Evolutionary conservation across 2,888 invertebrate species (phyloP), one percentile per base, ranked within the genome.

Genomic region (Hydriomena furcata): DNA sequence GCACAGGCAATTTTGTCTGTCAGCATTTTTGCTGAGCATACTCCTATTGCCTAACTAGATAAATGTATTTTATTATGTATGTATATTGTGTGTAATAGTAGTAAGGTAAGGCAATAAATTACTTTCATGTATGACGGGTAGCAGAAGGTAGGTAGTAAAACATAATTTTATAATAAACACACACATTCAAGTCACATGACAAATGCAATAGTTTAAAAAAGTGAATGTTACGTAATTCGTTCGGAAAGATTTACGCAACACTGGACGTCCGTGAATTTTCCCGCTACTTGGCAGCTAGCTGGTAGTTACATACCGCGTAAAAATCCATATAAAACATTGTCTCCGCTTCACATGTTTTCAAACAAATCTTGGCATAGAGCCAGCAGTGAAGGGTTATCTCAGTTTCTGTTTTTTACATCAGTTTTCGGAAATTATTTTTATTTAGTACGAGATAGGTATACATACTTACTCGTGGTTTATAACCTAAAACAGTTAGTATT

Each of bases 321-420:
- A 55, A 67, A 71, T 66, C 73, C 60, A 51, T 66, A 75, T 73
- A 82, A 81, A 85, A 85, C 82, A 82, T 72, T 78, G 79, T 78
- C 50, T 67, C 65, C 64, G 52, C 53, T 73, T 68, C 66, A 68
- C 68, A 76, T 84, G 86, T 86, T 86, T 85, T 84, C 79, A 83
- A 85, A 84, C 82, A 82, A 68, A 65, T 61, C 55, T 65, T 89
- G 87, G 88, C 82, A 35, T 6, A 13, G 20, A 37, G 84, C 88
- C 89, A 87, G 72, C 30, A 60, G 58, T 56, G 57, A 65, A 63
- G 71, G 58, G 54, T 68, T 73, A 65, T 59, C 58, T 62, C 56
- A 55, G 67, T 71, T 67, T 67, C 58, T 63, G 65, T 66, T 71
- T 65, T 66, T 48, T 52, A 55, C 55, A 46, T n/a, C n/a, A n/a